Evolutionary conservation across 2,113 vertebrate genomes (phyloP).

Genomic region (Colinus virginianus): DNA sequence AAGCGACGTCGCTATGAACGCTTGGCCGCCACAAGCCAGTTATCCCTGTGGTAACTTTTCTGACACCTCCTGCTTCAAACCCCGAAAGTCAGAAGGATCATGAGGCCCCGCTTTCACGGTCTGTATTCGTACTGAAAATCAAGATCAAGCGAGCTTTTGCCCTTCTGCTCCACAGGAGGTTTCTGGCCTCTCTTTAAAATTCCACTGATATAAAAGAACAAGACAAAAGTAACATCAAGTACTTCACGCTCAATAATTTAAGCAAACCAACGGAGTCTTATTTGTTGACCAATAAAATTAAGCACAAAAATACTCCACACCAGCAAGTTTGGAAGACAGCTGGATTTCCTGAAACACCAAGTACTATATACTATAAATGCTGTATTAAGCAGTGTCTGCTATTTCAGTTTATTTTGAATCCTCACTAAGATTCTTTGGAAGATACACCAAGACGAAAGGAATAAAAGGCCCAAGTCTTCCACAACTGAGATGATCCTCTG

Average conservation of each 20-base stretch:
- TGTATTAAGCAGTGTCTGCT: not conserved
- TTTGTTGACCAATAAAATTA: not conserved
- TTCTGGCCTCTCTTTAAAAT: too few relatives aligned
- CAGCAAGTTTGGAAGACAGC: not conserved
- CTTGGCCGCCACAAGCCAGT: too few relatives aligned
- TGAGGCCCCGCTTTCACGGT: too few relatives aligned
- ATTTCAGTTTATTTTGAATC: not conserved
- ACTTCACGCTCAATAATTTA: not conserved
- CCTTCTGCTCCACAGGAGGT: too few relatives aligned
- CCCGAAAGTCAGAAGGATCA: too few relatives aligned
- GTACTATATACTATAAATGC: fast-evolving
- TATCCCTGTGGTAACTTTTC: too few relatives aligned
- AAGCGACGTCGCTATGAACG: too few relatives aligned
- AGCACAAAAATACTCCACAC: not conserved
- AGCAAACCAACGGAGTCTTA: not conserved
- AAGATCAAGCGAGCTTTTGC: not conserved
- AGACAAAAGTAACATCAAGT: not conserved
- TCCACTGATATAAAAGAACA: not conserved
- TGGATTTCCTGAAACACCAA: not conserved
- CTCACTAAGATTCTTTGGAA: not conserved
- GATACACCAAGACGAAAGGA: not conserved
- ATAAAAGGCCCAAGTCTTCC: not conserved
- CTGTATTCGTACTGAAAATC: too few relatives aligned
- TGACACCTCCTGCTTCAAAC: too few relatives aligned
- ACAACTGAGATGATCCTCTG: fast-evolving